A percentile compares a stretch with the other conserved stretches of the same genome.
Conservation (phyloP, 2,113 vertebrate genomes). For the Hiodon tergisus region DNA sequence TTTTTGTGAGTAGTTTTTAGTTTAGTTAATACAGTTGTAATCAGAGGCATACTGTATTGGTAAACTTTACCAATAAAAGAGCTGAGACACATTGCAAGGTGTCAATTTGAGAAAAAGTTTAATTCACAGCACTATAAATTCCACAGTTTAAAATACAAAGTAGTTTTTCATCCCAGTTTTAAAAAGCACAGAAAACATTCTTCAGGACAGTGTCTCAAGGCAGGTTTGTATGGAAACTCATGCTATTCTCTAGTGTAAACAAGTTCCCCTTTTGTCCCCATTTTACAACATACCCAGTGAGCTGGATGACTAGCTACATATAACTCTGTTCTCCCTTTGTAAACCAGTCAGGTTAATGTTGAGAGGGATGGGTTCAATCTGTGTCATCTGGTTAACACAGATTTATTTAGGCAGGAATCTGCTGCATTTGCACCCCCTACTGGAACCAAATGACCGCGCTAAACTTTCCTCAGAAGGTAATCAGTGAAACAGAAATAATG, state of each 20-base stretch:
- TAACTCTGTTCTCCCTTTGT: neutral
- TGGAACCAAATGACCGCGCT: neutral
- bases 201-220: slow-evolving; percentile 2
- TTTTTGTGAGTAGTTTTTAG: too few species aligned
- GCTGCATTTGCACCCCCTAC: neutral
- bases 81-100: neutral
- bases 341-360: neutral
- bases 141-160: slow-evolving; percentile 50
- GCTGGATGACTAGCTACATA: neutral
- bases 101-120: slow-evolving; percentile 50
- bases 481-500: too few species aligned
- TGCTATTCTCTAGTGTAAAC: slow-evolving; percentile 10
- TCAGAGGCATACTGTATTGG: too few species aligned
- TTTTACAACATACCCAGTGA: neutral
- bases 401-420: neutral
- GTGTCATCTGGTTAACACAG: neutral
- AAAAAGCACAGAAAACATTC: slow-evolving; percentile 3
- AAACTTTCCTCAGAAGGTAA: too few species aligned
- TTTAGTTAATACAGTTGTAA: too few species aligned
- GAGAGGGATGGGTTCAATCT: neutral
- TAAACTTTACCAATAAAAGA: too few species aligned
- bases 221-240: slow-evolving; percentile 10
- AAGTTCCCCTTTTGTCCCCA: neutral
- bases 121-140: slow-evolving; percentile 63
- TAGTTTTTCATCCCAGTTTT: slow-evolving; percentile 22